phyloP scores from a whole-genome alignment of 2,113 vertebrate species.

The Gobio gobio region DNA sequence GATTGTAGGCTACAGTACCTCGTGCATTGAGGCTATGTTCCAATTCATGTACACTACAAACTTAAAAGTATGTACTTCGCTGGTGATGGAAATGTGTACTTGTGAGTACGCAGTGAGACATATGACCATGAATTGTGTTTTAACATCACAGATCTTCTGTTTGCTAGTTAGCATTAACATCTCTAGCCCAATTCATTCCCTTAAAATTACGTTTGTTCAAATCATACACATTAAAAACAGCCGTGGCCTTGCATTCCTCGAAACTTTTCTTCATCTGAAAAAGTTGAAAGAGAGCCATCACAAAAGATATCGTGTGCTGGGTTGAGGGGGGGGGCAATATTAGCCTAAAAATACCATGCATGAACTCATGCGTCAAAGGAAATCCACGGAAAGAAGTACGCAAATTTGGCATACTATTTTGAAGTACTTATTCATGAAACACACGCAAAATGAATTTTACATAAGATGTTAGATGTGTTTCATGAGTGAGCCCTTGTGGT shows the following conservation, averaged over 20 bases:
- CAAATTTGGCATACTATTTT: not conserved
- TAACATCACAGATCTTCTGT: not conserved
- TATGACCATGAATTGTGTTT: not conserved
- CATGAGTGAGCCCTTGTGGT: not conserved
- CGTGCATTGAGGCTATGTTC: not conserved
- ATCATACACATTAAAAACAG: not conserved
- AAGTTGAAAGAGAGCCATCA: not conserved
- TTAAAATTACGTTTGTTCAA: not conserved
- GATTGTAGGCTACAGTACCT: not conserved
- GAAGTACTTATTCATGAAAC: not conserved
- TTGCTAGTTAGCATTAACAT: not conserved
- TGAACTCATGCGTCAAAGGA: not conserved
- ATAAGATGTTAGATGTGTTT: not conserved
- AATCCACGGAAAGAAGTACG: not conserved
- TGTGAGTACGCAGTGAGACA: not conserved
- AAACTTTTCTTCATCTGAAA: conserved; percentile 9
- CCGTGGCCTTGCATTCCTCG: not conserved
- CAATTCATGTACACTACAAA: not conserved
- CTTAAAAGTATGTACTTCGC: not conserved
- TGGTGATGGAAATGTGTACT: not conserved
- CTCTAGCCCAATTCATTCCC: not conserved
- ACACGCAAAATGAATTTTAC: not conserved
- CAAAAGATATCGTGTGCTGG: not conserved
- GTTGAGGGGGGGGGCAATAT: not conserved
- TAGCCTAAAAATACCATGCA: not conserved